Evolutionary conservation across 2,888 invertebrate genomes (phyloP).

Genomic region (Notocelia uddmanniana): DNA sequence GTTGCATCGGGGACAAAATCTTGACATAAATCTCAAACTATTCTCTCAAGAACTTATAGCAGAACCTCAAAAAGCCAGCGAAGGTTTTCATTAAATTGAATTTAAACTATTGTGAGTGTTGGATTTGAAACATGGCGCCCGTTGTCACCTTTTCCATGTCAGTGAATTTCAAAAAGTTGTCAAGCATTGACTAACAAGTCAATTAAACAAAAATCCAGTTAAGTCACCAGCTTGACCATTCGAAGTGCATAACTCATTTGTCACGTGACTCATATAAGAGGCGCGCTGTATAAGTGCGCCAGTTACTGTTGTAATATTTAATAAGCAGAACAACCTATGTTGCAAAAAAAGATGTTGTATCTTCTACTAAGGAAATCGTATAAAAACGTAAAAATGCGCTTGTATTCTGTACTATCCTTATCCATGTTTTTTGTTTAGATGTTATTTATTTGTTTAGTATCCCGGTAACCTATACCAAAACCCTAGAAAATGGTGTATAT

Average conservation of each 20-base stretch:
- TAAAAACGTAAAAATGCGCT: neutral
- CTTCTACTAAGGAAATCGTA: neutral
- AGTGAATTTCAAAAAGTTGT: no score
- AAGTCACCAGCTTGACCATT: neutral
- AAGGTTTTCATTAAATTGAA: no score
- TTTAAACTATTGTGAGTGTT: no score
- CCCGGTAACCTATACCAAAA: neutral
- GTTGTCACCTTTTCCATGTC: no score
- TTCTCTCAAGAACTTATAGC: neutral
- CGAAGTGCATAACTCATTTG: neutral
- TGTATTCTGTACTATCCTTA: neutral
- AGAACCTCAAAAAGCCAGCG: neutral
- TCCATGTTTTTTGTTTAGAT: neutral
- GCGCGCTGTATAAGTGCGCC: no score
- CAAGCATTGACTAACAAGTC: no score
- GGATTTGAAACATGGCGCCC: no score
- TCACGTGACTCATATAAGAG: neutral
- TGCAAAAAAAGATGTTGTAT: neutral
- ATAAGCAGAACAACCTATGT: neutral
- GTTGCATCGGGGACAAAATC: conserved; percentile 36
- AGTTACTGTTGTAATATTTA: neutral
- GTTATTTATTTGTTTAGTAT: neutral
- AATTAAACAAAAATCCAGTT: no score
- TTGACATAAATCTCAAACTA: neutral
- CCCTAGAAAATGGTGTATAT: neutral